Evolutionary conservation across 2,888 invertebrate species (phyloP), one percentile per base, ranked within the genome.

Genomic region (Microdon myrmicae): DNA sequence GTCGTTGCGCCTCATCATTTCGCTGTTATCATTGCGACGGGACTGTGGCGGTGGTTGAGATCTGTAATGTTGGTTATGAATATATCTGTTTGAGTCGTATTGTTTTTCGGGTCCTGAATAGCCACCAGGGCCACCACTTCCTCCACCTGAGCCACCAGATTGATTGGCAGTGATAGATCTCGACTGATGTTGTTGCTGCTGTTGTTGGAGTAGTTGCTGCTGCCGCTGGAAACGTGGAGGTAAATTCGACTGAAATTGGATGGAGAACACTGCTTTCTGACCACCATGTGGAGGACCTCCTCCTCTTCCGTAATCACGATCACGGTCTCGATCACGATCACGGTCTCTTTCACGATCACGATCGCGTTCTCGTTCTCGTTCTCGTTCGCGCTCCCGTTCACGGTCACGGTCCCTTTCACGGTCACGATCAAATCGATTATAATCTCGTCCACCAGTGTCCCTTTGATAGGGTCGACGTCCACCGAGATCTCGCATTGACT

Each of bases 141-240:
- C 37, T 4, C 61, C 61, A 2, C 26, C 59, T 32, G 56, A 67
- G 45, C 68, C 68, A 13, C 23, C 70, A 47, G 68, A 48, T 37
- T 69, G 67, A 68, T 70, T 71, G 68, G 69, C 70, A 69, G 69
- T 71, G 67, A 69, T 70, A 29, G 67, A 60, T 54, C 69, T 66
- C 2, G 56, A 28, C 25, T 67, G 59, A 13, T 59, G 43, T 16
- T 56, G 51, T 12, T 60, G 60, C 5, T 53, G 49, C 4, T 72
- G 71, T 2, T 72, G 73, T n/a, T 71, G 72, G 13, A 74, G 71
- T 48, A 74, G 70, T 67, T 78, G 78, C 71, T 90, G 90, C 72
- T 91, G 90, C 71, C 89, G 90, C 71, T 89, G 86, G 79, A 93
- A 92, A 54, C 94, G 84, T 9, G 94, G 94, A 44, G 94, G 94